A percentile compares a stretch with the other conserved stretches of the same genome.
Evolutionary conservation across 2,797 vertebrate species (phyloP).

Genomic region (Hozukius guyotensis): DNA sequence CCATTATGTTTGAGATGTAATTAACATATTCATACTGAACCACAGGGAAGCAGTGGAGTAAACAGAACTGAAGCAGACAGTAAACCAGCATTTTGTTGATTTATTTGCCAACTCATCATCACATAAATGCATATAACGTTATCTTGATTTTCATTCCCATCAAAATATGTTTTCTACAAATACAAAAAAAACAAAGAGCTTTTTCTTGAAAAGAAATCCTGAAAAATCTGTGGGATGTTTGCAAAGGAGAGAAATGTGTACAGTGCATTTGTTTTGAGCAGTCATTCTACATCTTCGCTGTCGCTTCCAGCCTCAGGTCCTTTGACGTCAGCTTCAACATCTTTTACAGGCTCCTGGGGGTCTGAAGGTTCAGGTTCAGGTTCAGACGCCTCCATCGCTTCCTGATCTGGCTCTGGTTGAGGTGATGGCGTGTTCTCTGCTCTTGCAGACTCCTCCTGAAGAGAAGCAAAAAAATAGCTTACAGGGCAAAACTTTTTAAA

Average conservation of each 20-base stretch:
- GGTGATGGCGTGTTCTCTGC: constrained; percentile 31
- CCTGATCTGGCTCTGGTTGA: constrained; percentile 52
- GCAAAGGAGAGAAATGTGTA: constrained; percentile 14
- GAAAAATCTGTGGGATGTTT: background rate
- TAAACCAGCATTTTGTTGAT: constrained; percentile 16
- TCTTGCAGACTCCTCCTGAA: constrained; percentile 48
- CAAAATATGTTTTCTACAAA: constrained; percentile 42
- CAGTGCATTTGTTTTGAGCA: background rate
- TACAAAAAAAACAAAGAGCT: constrained; percentile 43
- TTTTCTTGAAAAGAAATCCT: background rate
- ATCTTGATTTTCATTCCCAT: background rate
- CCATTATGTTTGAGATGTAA: background rate
- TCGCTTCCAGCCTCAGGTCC: constrained; percentile 27
- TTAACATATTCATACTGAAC: background rate
- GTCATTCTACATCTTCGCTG: constrained; percentile 57
- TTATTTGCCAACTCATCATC: constrained; percentile 44
- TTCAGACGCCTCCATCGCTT: constrained; percentile 62
- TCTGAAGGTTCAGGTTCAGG: constrained; percentile 39
- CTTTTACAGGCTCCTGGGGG: constrained; percentile 19
- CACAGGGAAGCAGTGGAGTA: background rate
- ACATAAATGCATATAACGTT: background rate
- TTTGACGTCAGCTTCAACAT: constrained; percentile 5
- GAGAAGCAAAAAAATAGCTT: background rate
- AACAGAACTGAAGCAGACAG: background rate
- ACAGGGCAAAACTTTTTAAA: background rate